These are phyloP conservation scores for Andrena marginata DNA, from an alignment of 2,888 invertebrate genomes.

Conservation along the genomic window DNA sequence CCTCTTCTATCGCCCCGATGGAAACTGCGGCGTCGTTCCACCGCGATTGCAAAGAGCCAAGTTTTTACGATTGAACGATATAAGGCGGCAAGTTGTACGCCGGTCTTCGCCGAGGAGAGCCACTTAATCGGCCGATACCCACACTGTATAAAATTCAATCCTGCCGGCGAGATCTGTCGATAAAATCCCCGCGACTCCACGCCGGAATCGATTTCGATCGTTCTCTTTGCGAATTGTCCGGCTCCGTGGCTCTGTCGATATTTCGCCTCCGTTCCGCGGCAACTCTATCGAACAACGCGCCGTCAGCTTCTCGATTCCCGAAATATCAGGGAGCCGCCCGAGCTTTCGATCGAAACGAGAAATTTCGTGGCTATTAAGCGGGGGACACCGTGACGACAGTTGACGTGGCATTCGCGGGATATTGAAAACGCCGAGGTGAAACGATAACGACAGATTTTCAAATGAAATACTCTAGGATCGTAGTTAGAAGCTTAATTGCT, in stretches of 20 bases:
- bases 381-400: neutral
- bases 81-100: conserved; percentile 52
- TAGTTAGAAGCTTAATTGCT: neutral
- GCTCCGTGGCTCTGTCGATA: conserved; percentile 4
- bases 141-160: conserved; percentile 50
- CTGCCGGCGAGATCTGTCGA: conserved; percentile 35
- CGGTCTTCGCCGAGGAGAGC: conserved; percentile 31
- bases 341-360: neutral
- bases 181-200: conserved; percentile 45
- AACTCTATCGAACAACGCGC: neutral
- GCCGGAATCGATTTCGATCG: conserved; percentile 5
- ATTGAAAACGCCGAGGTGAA: neutral
- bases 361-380: conserved; percentile 2
- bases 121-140: conserved; percentile 53
- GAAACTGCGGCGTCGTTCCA: conserved; percentile 32
- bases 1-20: conserved; percentile 2
- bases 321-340: neutral
- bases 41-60: conserved; percentile 47
- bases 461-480: neutral
- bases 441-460: neutral
- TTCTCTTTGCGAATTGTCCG: neutral
- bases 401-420: neutral
- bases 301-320: neutral
- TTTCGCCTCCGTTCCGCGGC: neutral
- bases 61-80: conserved; percentile 61